Conservation (phyloP, 1,140 invertebrate genomes). For the Drosophila kurseongensis region DNA sequence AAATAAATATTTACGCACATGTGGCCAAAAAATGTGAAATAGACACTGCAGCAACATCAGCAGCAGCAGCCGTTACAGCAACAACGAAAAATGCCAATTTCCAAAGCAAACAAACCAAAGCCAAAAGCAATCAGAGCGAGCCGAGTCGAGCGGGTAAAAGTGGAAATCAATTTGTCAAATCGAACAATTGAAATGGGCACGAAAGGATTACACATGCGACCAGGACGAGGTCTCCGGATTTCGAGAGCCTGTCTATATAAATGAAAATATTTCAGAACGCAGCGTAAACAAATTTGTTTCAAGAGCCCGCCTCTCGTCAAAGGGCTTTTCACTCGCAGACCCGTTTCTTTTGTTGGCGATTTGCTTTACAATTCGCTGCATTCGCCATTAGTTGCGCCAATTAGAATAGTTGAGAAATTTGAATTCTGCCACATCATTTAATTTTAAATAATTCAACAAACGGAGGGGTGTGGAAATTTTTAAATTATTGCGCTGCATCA, state of each 20-base stretch:
- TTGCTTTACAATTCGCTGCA: conserved; percentile 73
- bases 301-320: conserved; percentile 43
- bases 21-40: conserved; percentile 75
- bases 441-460: conserved; percentile 76
- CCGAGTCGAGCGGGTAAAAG: conserved; percentile 60
- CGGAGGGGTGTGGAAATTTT: conserved; percentile 60
- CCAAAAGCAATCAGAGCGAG: conserved; percentile 72
- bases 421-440: conserved; percentile 84
- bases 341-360: conserved; percentile 31
- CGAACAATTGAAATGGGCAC: conserved; percentile 78
- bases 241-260: conserved; percentile 60
- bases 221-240: conserved; percentile 18
- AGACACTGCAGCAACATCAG: conserved; percentile 40
- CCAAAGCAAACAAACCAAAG: conserved; percentile 72
- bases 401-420: conserved; percentile 81
- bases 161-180: conserved; percentile 81
- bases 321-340: conserved; percentile 37
- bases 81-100: conserved; percentile 67
- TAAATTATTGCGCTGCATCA: conserved; percentile 72
- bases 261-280: conserved; percentile 76
- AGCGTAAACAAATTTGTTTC: conserved; percentile 76
- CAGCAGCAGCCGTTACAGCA: conserved; percentile 1
- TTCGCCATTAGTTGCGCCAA: conserved; percentile 72
- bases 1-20: conserved; percentile 79
- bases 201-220: conserved; percentile 74